Evolutionary conservation across 2,888 invertebrate genomes (phyloP).

Genomic region (Clanis bilineata): DNA sequence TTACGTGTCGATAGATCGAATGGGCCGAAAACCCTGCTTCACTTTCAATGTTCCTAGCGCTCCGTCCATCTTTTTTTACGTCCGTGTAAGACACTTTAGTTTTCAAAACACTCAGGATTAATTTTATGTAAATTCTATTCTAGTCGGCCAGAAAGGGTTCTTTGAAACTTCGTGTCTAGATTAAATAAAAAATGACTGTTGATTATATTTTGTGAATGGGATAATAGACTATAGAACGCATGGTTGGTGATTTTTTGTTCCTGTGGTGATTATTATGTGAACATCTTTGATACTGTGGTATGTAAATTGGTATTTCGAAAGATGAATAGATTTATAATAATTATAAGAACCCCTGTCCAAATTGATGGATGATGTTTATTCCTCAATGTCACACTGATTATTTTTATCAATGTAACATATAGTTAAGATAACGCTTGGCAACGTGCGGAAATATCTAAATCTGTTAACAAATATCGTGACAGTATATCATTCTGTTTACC

Average conservation of each 20-base stretch:
- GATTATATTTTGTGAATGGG: background rate
- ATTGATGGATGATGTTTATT: background rate
- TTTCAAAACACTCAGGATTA: too few relatives aligned
- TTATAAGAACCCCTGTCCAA: background rate
- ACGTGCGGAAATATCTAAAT: slow-evolving; percentile 8
- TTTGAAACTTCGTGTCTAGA: background rate
- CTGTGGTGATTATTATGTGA: too few relatives aligned
- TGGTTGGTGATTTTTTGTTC: too few relatives aligned
- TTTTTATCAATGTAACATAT: background rate
- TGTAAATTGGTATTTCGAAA: too few relatives aligned
- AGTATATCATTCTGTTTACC: background rate
- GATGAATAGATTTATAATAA: background rate
- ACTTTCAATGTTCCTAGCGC: too few relatives aligned
- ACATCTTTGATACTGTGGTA: too few relatives aligned
- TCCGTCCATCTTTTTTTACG: too few relatives aligned
- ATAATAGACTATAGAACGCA: background rate
- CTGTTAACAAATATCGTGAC: slow-evolving; percentile 4
- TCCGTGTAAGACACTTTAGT: too few relatives aligned
- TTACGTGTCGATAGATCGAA: too few relatives aligned
- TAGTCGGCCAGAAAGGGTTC: background rate
- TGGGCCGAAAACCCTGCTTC: too few relatives aligned
- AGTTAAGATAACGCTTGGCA: background rate
- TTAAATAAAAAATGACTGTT: background rate
- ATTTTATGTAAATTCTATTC: too few relatives aligned
- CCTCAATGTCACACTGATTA: slow-evolving; percentile 2